Conservation (phyloP, 2,113 vertebrate species). For the Nothocercus julius region DNA sequence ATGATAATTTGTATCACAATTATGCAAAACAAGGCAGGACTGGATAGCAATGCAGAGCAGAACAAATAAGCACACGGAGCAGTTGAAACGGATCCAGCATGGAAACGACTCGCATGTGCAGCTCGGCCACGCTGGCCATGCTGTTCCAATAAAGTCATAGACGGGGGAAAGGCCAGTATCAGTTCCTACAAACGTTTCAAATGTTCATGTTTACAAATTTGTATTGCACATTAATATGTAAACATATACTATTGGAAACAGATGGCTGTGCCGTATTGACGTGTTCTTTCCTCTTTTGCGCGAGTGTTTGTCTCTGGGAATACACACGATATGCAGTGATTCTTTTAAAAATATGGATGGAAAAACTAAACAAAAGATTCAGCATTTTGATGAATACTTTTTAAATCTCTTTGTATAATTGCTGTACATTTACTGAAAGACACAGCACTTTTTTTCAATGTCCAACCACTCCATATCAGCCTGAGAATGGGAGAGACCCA, state of each 20-base stretch:
- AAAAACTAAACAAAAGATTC: not conserved
- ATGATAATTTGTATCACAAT: conserved; percentile 78
- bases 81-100: conserved; percentile 68
- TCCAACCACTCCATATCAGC: not conserved
- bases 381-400: not conserved
- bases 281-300: not conserved
- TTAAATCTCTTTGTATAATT: accelerated
- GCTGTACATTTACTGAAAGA: not conserved
- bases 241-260: conserved; percentile 73
- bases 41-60: conserved; percentile 59
- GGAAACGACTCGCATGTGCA: conserved; percentile 56
- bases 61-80: conserved; percentile 70
- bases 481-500: not conserved
- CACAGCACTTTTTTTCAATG: not conserved
- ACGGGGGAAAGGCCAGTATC: conserved; percentile 54
- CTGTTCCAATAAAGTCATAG: conserved; percentile 77
- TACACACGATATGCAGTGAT: not conserved
- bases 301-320: conserved; percentile 27
- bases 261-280: conserved; percentile 37
- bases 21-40: conserved; percentile 72
- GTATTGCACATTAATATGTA: conserved; percentile 78
- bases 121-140: conserved; percentile 54
- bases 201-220: conserved; percentile 82
- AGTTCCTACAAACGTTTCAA: conserved; percentile 70
- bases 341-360: not conserved